Base-by-base conservation (phyloP, 2,888 invertebrate species). In the Perdita meconis region DNA sequence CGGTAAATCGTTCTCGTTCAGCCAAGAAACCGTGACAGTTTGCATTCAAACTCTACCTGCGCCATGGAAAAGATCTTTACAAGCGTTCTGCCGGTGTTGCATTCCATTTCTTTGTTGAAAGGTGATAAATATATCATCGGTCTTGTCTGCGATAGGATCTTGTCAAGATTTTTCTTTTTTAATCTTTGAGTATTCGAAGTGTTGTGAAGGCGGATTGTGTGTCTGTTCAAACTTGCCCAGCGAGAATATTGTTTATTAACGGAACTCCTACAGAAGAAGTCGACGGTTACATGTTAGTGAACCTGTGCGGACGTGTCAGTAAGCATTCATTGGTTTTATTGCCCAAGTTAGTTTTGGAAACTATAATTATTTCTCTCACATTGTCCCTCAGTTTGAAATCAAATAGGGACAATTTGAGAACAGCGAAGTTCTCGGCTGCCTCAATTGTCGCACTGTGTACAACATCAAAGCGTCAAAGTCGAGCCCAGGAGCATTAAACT, bases 1-100 rank as follows among this genome's bases (percentile, higher is more conserved):
- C 71, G 64, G 74, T 64, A 75, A 75, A 75, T 75, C 72, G 64
- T 63, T 36, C 40, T 42, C 51, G 50, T 60, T 55, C 19, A 51
- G 26, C n/a, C 56, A 16, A 42, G 34, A 51, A 50, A 65, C 40
- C 70, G 65, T 13, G 57, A 65, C 34, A 40, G 70, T 70, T 26
- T 16, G 16, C 22, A 19, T 36, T 36, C 36, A 40, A 6, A 30
- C 8, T 19, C 12, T 13, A 19, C n/a, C 12, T 19, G 26, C 67
- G 10, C 10, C 24, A 13, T 30, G 1, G 1, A 10, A 36, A n/a
- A 12, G 24, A 47, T 13, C 4, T n/a, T 24, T 1, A 6, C 0
- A 10, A 30, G 19, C 10, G 12, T 2, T 1, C 2, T 2, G 36
- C 36, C 10, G 26, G 65, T 36, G 55, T 30, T 38, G 65, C n/a